Conservation (phyloP, 2,888 invertebrate species). For the Gerosis bhagava region DNA sequence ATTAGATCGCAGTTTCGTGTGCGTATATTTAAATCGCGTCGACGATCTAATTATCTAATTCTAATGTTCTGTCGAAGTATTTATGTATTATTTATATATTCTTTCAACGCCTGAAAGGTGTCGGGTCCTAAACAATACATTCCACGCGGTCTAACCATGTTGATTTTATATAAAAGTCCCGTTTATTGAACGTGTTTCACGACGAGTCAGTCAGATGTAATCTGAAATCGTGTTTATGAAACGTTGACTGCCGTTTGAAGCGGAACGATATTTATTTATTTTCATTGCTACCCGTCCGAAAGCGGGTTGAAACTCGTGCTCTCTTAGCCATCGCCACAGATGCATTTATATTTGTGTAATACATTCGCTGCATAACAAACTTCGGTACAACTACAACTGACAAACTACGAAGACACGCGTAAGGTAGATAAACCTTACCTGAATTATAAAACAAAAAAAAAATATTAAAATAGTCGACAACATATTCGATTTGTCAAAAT, state of each 20-base stretch:
- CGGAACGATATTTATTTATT: constrained; percentile 29
- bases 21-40: constrained; percentile 13
- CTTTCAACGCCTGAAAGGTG: constrained; percentile 78
- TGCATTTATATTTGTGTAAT: too few species aligned
- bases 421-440: too few species aligned
- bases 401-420: too few species aligned
- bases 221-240: constrained; percentile 67
- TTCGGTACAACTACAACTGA: too few species aligned
- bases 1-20: too few species aligned
- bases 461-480: too few species aligned
- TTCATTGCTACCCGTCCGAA: too few species aligned
- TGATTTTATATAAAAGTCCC: constrained; percentile 52
- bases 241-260: constrained; percentile 49
- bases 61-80: constrained; percentile 35
- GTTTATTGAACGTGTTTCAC: constrained; percentile 28
- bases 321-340: too few species aligned
- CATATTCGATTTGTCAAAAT: too few species aligned
- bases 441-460: too few species aligned
- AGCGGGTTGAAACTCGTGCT: too few species aligned
- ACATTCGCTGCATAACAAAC: too few species aligned
- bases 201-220: constrained; percentile 62
- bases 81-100: constrained; percentile 51
- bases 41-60: constrained; percentile 20
- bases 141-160: constrained; percentile 78
- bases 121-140: constrained; percentile 76